Evolutionary conservation across 2,888 invertebrate genomes (phyloP), one percentile per base, ranked within the genome.

Genomic region (Hipparchia sbordonii): DNA sequence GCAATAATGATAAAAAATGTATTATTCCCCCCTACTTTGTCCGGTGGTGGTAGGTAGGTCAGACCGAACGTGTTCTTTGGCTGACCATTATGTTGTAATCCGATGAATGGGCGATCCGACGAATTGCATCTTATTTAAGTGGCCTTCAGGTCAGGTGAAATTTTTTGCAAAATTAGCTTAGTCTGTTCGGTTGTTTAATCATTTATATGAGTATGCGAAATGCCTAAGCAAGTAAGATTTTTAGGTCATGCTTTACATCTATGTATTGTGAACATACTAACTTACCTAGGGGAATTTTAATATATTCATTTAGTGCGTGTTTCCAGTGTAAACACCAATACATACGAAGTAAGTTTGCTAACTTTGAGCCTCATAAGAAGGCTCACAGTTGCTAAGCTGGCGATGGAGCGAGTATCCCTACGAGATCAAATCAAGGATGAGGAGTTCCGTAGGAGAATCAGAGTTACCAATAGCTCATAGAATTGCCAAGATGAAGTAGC

Each of bases 21-120:
- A 62, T 71, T 61, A 46, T 69, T 69, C 70, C 74, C 75, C 77
- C 74, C 74, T 69, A 33, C 69, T 68, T 68, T 66, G 54, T 51
- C 39, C 51, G 52, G 65, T 63, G 71, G 74, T 74, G 74, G 74
- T 69, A 71, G 70, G 68, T 74, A 67, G 73, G 73, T 74, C 73
- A 74, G 45, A 71, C 52, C 56, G 59, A 59, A 74, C 72, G 67
- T 72, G 72, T 72, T 68, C 62, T 45, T 52, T 54, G 70, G 71
- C 68, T 61, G 62, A 63, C 13, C 54, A 67, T 62, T 67, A 48
- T 74, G 73, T 68, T 56, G 73, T 60, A 71, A 74, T 62, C 7
- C 62, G 62, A 73, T 74, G 73, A 71, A 71, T 72, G 72, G 68
- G 57, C 71, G 66, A 60, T 59, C 46, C 72, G 52, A 52, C 65